These are phyloP conservation scores for Thamnophis sirtalis DNA, from an alignment of 2,113 vertebrate species.

Conservation along the genomic window DNA sequence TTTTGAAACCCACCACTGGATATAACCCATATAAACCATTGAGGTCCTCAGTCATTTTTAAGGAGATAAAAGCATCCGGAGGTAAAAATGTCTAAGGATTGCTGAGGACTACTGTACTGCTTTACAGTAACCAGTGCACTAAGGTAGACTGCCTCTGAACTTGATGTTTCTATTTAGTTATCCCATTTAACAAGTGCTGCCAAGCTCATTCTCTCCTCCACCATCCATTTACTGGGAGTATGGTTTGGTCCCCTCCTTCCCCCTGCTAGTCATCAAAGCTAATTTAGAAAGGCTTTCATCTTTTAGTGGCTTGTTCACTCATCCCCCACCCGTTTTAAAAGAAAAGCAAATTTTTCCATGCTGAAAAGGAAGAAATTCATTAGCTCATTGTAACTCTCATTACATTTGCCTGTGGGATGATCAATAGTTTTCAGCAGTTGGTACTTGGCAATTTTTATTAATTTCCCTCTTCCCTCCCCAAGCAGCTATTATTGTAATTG, in stretches of 20 bases:
- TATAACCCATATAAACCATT: not conserved
- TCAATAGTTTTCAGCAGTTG: slow-evolving; percentile 9
- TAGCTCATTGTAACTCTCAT: slow-evolving; percentile 38
- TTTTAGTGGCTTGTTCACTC: not conserved
- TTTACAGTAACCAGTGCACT: not conserved
- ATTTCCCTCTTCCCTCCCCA: not conserved
- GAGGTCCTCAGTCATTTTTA: not conserved
- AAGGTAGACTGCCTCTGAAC: not conserved
- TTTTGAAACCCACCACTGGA: too few species aligned
- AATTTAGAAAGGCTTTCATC: not conserved
- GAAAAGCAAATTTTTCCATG: not conserved
- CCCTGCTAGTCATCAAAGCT: not conserved
- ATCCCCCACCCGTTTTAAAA: not conserved
- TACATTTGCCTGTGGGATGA: not conserved
- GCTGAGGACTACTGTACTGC: too few species aligned
- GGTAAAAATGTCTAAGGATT: not conserved
- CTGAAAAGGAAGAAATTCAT: not conserved
- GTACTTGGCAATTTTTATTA: not conserved
- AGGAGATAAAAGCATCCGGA: not conserved
- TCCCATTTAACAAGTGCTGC: not conserved
- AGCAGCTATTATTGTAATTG: slow-evolving; percentile 1
- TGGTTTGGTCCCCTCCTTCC: not conserved
- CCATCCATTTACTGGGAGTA: not conserved
- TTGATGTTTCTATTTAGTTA: not conserved
- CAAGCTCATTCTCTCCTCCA: not conserved